Conservation (phyloP, 1,140 invertebrate species). For the Spodoptera litura region DNA sequence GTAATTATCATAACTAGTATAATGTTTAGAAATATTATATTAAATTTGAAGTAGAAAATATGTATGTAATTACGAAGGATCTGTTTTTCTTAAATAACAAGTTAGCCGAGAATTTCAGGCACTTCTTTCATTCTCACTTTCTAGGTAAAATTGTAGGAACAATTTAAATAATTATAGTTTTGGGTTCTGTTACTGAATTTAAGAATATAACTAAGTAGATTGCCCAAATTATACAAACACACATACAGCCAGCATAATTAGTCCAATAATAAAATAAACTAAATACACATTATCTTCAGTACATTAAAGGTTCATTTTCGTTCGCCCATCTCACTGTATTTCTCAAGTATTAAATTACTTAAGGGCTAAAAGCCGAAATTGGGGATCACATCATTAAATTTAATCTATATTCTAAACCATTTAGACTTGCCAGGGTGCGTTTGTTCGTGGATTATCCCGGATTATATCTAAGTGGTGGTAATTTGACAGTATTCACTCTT, state of each 20-base stretch:
- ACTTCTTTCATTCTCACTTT: too few species aligned
- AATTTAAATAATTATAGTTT: too few species aligned
- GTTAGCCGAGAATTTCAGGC: too few species aligned
- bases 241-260: conserved; percentile 2
- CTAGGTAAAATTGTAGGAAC: too few species aligned
- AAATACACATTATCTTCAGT: conserved; percentile 49
- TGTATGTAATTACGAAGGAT: too few species aligned
- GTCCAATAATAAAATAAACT: conserved; percentile 24
- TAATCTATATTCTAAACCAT: conserved; percentile 76
- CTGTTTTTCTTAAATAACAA: too few species aligned
- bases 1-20: too few species aligned
- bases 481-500: conserved; percentile 30
- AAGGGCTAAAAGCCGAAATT: conserved; percentile 67
- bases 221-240: background rate
- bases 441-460: conserved; percentile 52
- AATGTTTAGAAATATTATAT: too few species aligned
- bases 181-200: too few species aligned
- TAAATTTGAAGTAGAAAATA: too few species aligned
- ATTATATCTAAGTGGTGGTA: conserved; percentile 49
- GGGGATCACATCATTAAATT: conserved; percentile 75
- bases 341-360: conserved; percentile 64
- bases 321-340: conserved; percentile 50
- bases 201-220: too few species aligned
- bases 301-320: conserved; percentile 43
- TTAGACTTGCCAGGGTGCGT: conserved; percentile 61